Evolutionary conservation across 2,888 invertebrate genomes (phyloP).

Genomic region (Auanema freiburgensis): DNA sequence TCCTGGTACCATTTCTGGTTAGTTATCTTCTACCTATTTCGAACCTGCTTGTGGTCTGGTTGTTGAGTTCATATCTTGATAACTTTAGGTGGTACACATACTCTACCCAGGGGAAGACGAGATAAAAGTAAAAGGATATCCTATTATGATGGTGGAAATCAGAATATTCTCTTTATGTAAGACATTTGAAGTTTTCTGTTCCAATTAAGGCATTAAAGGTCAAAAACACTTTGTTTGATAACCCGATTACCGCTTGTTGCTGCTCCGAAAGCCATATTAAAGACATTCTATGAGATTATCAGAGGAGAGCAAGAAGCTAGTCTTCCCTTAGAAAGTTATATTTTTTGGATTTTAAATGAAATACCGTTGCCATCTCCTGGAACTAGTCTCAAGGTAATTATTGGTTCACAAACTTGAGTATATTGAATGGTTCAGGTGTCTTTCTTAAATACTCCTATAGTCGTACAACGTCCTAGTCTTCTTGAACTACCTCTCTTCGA

Average conservation of each 20-base stretch:
- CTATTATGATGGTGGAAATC: conserved; percentile 80
- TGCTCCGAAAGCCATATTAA: conserved; percentile 81
- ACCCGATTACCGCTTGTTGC: conserved; percentile 84
- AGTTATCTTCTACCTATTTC: conserved; percentile 1
- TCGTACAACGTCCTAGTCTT: conserved; percentile 64
- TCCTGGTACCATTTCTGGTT: conserved; percentile 49
- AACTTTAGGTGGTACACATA: conserved; percentile 56
- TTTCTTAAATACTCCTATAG: conserved; percentile 41
- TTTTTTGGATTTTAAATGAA: conserved; percentile 91
- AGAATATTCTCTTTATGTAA: conserved; percentile 85
- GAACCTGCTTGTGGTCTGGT: not conserved
- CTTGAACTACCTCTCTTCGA: conserved; percentile 90
- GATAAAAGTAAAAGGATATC: conserved; percentile 57
- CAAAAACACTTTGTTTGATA: conserved; percentile 89
- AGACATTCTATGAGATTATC: conserved; percentile 57
- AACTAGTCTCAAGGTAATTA: conserved; percentile 78
- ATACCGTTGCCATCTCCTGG: conserved; percentile 85
- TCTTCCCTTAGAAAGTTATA: conserved; percentile 82
- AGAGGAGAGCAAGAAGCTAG: conserved; percentile 59
- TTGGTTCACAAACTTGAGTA: not conserved
- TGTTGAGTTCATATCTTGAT: not conserved
- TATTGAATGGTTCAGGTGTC: conserved; percentile 28
- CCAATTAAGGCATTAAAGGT: conserved; percentile 62
- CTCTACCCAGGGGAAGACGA: conserved; percentile 51
- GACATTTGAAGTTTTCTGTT: conserved; percentile 7